These are phyloP conservation scores for Drosophila flavopinicola DNA, from an alignment of 2,888 invertebrate genomes.

Conservation along the genomic window DNA sequence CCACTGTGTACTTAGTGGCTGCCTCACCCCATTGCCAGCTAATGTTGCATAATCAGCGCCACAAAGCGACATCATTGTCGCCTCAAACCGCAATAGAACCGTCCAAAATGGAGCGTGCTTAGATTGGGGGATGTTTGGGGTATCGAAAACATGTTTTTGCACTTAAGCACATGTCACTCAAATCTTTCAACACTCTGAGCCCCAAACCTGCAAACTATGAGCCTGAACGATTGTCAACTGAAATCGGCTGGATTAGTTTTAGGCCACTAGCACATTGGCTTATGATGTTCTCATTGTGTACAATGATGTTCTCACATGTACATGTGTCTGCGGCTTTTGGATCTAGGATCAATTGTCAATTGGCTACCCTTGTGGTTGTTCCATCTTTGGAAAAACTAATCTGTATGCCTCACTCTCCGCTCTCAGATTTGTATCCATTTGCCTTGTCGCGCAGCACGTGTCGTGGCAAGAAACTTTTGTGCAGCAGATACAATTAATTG, in stretches of 20 bases:
- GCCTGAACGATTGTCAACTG: conserved; percentile 69
- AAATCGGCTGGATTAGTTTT: conserved; percentile 68
- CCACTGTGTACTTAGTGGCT: conserved; percentile 24
- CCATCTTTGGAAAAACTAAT: no score
- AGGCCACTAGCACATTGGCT: conserved; percentile 55
- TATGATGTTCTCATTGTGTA: conserved; percentile 31
- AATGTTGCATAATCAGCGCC: conserved; percentile 61
- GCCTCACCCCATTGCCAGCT: conserved; percentile 44
- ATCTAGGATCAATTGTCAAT: neutral
- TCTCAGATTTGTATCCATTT: no score
- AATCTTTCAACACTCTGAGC: neutral
- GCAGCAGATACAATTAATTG: conserved; percentile 65
- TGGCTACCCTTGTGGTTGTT: no score
- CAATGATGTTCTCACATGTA: neutral
- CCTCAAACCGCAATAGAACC: conserved; percentile 20
- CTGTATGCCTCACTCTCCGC: no score
- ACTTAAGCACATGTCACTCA: conserved; percentile 53
- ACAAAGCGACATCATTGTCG: conserved; percentile 53
- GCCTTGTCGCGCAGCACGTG: conserved; percentile 50
- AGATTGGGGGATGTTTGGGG: conserved; percentile 32
- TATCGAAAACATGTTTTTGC: conserved; percentile 73
- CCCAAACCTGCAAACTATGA: conserved; percentile 20
- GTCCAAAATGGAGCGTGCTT: conserved; percentile 16
- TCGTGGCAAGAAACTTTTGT: conserved; percentile 47
- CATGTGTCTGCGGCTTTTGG: conserved; percentile 55